These are phyloP conservation scores for Megaleporinus macrocephalus DNA, from an alignment of 2,113 vertebrate species.

Conservation along the genomic window DNA sequence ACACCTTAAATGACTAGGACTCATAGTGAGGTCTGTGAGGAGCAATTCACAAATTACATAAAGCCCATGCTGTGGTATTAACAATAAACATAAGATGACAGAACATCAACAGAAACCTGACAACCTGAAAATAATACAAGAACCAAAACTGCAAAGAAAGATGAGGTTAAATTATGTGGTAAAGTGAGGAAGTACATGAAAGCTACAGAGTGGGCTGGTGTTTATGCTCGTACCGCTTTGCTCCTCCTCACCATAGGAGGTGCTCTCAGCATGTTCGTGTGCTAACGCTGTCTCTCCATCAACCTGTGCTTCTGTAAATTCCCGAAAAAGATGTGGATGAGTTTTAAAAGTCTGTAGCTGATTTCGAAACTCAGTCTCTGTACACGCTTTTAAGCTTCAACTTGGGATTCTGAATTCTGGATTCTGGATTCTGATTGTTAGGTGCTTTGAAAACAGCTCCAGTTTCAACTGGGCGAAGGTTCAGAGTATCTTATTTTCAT, in stretches of 20 bases:
- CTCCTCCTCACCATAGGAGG: slow-evolving; percentile 51
- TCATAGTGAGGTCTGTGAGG: too few relatives aligned
- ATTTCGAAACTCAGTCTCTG: neutral
- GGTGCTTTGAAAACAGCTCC: neutral
- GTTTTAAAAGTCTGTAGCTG: neutral
- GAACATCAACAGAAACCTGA: too few relatives aligned
- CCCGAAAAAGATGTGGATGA: slow-evolving; percentile 2
- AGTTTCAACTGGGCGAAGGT: neutral
- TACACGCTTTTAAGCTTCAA: neutral
- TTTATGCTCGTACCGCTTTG: slow-evolving; percentile 57
- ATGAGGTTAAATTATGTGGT: neutral
- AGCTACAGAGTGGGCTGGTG: neutral
- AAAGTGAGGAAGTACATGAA: neutral
- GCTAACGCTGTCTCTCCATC: slow-evolving; percentile 67
- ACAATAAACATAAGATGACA: neutral
- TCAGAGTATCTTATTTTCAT: too few relatives aligned
- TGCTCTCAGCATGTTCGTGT: slow-evolving; percentile 80
- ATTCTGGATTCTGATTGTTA: neutral
- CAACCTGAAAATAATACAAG: too few relatives aligned
- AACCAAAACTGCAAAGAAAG: neutral
- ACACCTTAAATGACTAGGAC: too few relatives aligned
- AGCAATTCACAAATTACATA: neutral
- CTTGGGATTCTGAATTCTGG: neutral
- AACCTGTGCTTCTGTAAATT: slow-evolving; percentile 14
- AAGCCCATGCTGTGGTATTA: neutral